Evolutionary conservation across 2,888 invertebrate species (phyloP).

Genomic region (Andrena camellia): DNA sequence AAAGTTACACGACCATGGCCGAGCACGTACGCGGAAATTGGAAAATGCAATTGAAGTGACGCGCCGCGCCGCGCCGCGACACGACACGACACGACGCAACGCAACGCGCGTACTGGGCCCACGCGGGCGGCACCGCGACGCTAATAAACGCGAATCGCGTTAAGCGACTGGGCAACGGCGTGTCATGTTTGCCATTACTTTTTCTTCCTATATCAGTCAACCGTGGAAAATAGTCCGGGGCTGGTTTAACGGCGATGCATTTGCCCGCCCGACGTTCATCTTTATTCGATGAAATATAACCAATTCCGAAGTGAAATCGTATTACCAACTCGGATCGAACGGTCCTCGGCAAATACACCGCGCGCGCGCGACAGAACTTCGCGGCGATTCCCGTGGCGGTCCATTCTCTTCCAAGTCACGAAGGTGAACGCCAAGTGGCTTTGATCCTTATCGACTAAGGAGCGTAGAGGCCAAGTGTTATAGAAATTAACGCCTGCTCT

Average conservation of each 20-base stretch:
- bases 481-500: no score
- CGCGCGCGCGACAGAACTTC: no score
- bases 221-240: neutral
- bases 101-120: neutral
- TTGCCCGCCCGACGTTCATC: no score
- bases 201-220: neutral
- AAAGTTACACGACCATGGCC: slow-evolving; percentile 37
- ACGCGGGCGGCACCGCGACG: slow-evolving; percentile 22
- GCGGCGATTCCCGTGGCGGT: neutral
- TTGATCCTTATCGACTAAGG: neutral
- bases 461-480: no score
- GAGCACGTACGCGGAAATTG: slow-evolving; percentile 40
- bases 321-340: neutral
- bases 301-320: neutral
- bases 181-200: neutral
- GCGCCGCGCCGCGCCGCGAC: slow-evolving; percentile 28
- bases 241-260: neutral
- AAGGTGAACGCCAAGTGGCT: neutral
- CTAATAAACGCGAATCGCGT: slow-evolving; percentile 47
- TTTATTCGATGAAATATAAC: neutral
- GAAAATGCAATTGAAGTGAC: slow-evolving; percentile 54
- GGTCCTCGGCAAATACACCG: no score
- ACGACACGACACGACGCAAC: slow-evolving; percentile 38
- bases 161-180: slow-evolving; percentile 11
- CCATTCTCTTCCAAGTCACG: neutral